phyloP scores from a whole-genome alignment of 2,797 vertebrate genomes.

The Gymnothorax javanicus region DNA sequence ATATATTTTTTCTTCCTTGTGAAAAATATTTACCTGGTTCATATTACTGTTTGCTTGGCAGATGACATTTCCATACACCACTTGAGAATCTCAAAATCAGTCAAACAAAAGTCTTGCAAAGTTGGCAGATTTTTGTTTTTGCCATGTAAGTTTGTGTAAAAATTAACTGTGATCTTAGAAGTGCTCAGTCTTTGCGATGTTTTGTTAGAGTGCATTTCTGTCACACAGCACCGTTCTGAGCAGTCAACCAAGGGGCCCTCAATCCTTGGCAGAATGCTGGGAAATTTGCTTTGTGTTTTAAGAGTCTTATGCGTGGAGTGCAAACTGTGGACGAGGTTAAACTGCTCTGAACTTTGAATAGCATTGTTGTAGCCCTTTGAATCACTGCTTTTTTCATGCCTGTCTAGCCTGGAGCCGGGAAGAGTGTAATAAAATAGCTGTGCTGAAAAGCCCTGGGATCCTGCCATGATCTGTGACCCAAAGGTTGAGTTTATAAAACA shows the following conservation, averaged over 20 bases:
- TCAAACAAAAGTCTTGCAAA: no score
- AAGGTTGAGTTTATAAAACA: conserved; percentile 5
- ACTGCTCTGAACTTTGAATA: background rate
- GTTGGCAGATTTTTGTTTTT: no score
- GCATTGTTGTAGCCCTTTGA: background rate
- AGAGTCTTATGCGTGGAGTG: background rate
- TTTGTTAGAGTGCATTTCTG: background rate
- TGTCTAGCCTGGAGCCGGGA: background rate
- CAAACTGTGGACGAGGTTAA: background rate
- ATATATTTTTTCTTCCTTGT: no score
- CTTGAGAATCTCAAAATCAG: no score
- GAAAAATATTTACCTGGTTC: no score
- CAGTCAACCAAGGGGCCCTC: background rate
- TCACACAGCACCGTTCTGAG: background rate
- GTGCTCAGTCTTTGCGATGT: background rate
- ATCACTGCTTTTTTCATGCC: background rate
- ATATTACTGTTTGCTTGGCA: no score
- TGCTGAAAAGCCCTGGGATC: background rate
- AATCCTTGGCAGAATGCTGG: background rate
- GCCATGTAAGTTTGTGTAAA: background rate
- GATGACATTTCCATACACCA: no score
- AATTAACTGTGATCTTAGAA: background rate
- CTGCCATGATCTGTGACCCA: background rate
- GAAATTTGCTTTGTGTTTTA: background rate
- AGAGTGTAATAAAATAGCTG: background rate